Evolutionary conservation across 2,888 invertebrate genomes (phyloP), one percentile per base, ranked within the genome.

Genomic region (Agrochola litura): DNA sequence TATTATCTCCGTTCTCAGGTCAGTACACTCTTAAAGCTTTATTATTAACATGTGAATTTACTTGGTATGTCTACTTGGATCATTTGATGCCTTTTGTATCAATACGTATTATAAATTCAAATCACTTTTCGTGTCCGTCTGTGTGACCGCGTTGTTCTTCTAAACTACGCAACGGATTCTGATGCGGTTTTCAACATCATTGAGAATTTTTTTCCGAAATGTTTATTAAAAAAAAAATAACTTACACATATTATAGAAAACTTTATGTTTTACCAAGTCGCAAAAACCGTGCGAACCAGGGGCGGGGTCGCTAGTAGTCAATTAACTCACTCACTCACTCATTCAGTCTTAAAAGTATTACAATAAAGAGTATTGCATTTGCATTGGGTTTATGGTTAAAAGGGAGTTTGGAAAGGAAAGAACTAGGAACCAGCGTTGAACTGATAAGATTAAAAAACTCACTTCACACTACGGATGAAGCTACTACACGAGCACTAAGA

Each of bases 1-100:
- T 19, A 67, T 46, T 80, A 83, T 83, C 76, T 70, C 16, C 2
- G 14, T 66, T 67, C 64, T 65, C 80, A 66, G 69, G 69, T 76
- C 80, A 70, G 58, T 73, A 63, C 25, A 65, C 68, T n/a, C n/a
- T 52, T 56, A n/a, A 19, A 3, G 37, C 56, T 75, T 52, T 68
- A 58, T 72, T 72, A 43, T 66, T 66, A 66, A 73, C 49, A 68
- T 65, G 43, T 54, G 54, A 67, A 46, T 71, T 71, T 67, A 16
- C 70, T 61, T 46, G 58, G 14, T 52, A 22, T 54, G 46, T 67
- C 37, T 52, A 64, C 76, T 64, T 81, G 56, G 22, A 52, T 76
- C 37, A 69, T 46, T 81, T 65, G 25, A 49, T 52, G 12, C 1
- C 4, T n/a, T 52, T 52, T 73, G 10, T 60, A 56, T 25, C 12